Percentiles rank a stretch among this genome's conserved stretches.
Evolutionary conservation across 2,113 vertebrate species (phyloP).

Genomic region (Spheniscus mendiculus): DNA sequence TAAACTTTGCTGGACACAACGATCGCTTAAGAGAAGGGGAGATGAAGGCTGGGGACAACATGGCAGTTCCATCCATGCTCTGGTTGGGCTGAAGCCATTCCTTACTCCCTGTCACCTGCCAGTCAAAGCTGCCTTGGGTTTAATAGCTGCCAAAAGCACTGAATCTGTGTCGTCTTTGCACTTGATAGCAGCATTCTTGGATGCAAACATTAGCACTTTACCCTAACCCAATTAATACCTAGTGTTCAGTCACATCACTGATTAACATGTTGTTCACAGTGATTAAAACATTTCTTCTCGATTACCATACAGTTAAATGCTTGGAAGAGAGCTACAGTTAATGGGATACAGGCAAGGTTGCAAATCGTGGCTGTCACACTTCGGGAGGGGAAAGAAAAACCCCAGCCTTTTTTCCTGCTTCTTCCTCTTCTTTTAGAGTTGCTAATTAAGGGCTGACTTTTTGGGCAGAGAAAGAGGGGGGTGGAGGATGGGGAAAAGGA

Average conservation of each 20-base stretch:
- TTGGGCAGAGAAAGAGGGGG: conserved; percentile 78
- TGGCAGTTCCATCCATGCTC: background rate
- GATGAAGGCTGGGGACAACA: background rate
- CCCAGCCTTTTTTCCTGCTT: conserved; percentile 50
- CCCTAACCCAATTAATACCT: conserved; percentile 81
- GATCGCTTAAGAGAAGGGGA: background rate
- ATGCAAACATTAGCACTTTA: conserved; percentile 73
- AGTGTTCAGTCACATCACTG: conserved; percentile 76
- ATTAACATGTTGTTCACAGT: conserved; percentile 81
- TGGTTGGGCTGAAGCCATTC: background rate
- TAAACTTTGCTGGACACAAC: background rate
- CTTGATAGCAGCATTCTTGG: conserved; percentile 13
- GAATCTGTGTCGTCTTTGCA: background rate
- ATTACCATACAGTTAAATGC: conserved; percentile 81
- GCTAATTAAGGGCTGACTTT: conserved; percentile 83
- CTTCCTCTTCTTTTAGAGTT: conserved; percentile 71
- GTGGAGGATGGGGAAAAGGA: conserved; percentile 53
- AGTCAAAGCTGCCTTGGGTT: background rate
- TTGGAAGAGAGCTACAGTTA: conserved; percentile 72
- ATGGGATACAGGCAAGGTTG: conserved; percentile 73
- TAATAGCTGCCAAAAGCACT: background rate
- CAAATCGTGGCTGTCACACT: conserved; percentile 62
- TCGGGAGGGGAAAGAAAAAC: conserved; percentile 38
- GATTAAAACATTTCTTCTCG: conserved; percentile 86
- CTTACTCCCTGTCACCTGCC: background rate